Base-by-base conservation (phyloP, 2,888 invertebrate species). In the Rhingia rostrata region DNA sequence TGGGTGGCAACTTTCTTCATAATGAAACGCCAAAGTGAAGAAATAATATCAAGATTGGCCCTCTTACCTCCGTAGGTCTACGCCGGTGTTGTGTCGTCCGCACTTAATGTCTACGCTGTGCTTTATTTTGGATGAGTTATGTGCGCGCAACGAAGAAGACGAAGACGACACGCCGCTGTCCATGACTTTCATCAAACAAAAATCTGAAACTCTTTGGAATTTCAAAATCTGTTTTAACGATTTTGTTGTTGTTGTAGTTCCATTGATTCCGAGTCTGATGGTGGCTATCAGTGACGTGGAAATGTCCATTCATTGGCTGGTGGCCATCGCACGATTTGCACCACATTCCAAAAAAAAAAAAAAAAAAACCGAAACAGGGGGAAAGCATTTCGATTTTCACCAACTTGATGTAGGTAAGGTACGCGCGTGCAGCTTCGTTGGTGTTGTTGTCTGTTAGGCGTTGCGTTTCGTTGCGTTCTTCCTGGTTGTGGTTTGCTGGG, bases 1-100 rank as follows among this genome's bases (percentile, higher is more conserved):
- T 60, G 32, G 63, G 75, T 81, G 75, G 75, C 81, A 45, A 75
- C 81, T 81, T 81, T 81, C 81, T 75, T 70, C 7, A 69, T 63
- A 58, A 64, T 60, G 63, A 69, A 81, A 74, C 54, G 33, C 0
- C 2, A n/a, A 22, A 35, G n/a, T n/a, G 6, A n/a, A 43, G 5
- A 9, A 63, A 22, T 3, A 49, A 49, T 33, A 37, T 10, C 4
- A 22, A 51, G 58, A 45, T n/a, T 39, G 22, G 22, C 22, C 22
- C 22, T 22, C 22, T 22, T 2, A 22, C 22, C 22, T 22, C 22
- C 22, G 22, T 1, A 22, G 22, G 22, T 22, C 22, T 22, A 2
- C 22, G 30, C 37, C 33, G 35, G 14, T 37, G 7, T 30, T 37
- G 53, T 35, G 41, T 56, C 51, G 54, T 66, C 70, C 22, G 22